phyloP scores from a whole-genome alignment of 2,113 vertebrate species.

The Vicugna pacos region DNA sequence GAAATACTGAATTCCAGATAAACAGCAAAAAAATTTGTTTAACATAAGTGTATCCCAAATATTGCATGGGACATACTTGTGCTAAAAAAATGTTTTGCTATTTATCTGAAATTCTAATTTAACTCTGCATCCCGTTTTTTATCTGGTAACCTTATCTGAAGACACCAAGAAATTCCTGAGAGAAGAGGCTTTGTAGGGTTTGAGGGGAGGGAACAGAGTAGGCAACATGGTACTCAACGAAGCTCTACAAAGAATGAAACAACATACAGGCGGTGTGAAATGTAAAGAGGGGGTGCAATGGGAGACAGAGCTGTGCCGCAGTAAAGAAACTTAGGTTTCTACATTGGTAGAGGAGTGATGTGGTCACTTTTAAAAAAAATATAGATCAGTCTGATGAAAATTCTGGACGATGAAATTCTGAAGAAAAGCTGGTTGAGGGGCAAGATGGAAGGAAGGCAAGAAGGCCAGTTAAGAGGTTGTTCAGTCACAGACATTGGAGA shows the following conservation, averaged over 20 bases:
- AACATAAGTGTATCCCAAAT: not conserved
- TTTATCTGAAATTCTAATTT: not conserved
- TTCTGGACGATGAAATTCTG: not conserved
- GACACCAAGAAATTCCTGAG: not conserved
- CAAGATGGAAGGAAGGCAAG: not conserved
- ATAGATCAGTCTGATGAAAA: not conserved
- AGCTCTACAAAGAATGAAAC: not conserved
- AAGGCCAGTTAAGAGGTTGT: not conserved
- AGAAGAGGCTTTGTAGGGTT: not conserved
- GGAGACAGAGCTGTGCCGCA: not conserved
- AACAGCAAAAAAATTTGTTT: not conserved
- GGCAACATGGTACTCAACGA: not conserved
- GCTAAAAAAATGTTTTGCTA: not conserved
- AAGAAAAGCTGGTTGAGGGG: not conserved
- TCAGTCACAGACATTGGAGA: not conserved
- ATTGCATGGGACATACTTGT: not conserved
- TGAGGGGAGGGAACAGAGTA: not conserved
- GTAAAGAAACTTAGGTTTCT: not conserved
- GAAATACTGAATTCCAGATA: not conserved
- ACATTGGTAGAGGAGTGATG: not conserved
- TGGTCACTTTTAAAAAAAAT: not conserved
- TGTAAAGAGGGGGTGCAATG: not conserved
- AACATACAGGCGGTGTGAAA: too few species aligned
- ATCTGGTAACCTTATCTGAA: not conserved
- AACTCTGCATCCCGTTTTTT: not conserved